These are phyloP conservation scores for Stenurella melanura DNA, from an alignment of 2,888 invertebrate genomes.

Conservation along the genomic window DNA sequence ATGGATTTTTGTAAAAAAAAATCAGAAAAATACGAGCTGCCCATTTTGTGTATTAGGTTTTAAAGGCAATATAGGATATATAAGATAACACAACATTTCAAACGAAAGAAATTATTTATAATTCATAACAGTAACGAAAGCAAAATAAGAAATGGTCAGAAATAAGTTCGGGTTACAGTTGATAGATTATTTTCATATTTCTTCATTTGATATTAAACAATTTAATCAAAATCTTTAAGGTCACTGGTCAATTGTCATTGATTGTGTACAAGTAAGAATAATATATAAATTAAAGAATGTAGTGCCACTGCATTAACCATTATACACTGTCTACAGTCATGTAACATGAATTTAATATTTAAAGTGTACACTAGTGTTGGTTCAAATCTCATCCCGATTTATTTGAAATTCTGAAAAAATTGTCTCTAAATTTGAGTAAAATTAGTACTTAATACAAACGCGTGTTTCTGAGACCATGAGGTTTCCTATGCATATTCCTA, in stretches of 20 bases:
- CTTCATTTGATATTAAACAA: not conserved
- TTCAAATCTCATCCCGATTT: too few relatives aligned
- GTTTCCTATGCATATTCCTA: too few relatives aligned
- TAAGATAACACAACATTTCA: not conserved
- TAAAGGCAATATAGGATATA: not conserved
- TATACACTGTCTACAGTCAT: not conserved
- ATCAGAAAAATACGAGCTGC: constrained; percentile 31
- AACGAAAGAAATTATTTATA: not conserved
- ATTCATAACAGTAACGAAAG: not conserved
- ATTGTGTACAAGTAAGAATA: not conserved
- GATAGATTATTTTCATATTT: not conserved
- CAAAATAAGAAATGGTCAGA: not conserved
- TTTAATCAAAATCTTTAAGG: not conserved
- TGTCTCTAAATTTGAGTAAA: too few relatives aligned
- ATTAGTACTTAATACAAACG: too few relatives aligned
- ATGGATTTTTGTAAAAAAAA: constrained; percentile 35
- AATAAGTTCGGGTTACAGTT: constrained; percentile 1
- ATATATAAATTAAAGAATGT: not conserved
- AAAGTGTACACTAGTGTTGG: too few relatives aligned
- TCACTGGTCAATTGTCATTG: not conserved
- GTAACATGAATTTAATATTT: too few relatives aligned
- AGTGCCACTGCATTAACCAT: not conserved
- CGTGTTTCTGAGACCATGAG: too few relatives aligned
- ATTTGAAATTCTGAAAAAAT: too few relatives aligned
- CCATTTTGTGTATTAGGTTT: not conserved